Evolutionary conservation across 2,888 invertebrate genomes (phyloP), one percentile per base, ranked within the genome.

Genomic region (Dendrolimus houi): DNA sequence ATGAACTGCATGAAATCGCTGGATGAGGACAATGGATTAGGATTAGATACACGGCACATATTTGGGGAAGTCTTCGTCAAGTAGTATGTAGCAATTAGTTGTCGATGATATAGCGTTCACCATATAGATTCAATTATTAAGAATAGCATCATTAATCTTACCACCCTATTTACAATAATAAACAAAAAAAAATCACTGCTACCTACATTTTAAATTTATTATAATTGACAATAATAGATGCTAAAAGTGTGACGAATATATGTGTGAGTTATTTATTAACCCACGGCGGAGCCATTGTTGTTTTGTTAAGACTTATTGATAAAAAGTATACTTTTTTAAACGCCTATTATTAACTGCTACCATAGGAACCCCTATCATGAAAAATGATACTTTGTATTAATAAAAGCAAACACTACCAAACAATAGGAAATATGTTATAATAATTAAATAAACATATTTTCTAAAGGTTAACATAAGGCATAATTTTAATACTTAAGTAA

Each of bases 191-290:
- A 14, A 52, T 29, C 13, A 58, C 52, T 9, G 47, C 47, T 47
- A 62, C 62, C 59, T 59, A 62, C 66, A 63, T 66, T 70, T 66
- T 60, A 65, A 70, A 71, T 74, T 73, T 69, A 71, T 71, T 64
- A 71, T 71, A 72, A 81, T 79, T 79, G 80, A 76, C 65, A 75
- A 77, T 75, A 81, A 82, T 81, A 70, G 70, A 80, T 71, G 75
- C 79, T 79, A 86, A 81, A 81, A 80, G 81, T 79, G 69, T 87
- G 81, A 81, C 86, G 81, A 86, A 88, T 83, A 69, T 60, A 66
- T 71, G 67, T 80, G 75, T 80, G 74, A 77, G 76, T 78, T 72
- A 81, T 82, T 79, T 79, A 81, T 77, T 66, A 69, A 57, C 52
- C 54, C 40, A 47, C 42, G 56, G 54, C 52, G 55, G 66, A 67